Evolutionary conservation across 2,888 invertebrate species (phyloP).

Genomic region (Agrilus mali): DNA sequence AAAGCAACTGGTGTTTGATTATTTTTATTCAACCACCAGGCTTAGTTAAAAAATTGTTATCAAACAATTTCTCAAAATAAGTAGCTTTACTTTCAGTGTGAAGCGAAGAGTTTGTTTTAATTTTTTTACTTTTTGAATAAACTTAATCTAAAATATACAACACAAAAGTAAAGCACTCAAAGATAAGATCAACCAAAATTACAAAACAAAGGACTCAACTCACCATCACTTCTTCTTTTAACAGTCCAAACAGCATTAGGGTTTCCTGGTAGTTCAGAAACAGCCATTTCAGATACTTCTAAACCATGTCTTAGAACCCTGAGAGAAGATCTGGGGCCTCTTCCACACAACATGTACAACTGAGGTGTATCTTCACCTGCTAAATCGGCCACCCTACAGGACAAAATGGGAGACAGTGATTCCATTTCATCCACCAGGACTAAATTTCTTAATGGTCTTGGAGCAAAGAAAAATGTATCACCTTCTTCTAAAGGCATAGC

Average conservation of each 20-base stretch:
- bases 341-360: constrained; percentile 89
- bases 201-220: constrained; percentile 31
- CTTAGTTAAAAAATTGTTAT: constrained; percentile 34
- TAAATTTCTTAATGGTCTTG: constrained; percentile 82
- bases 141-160: neutral
- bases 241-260: constrained; percentile 99
- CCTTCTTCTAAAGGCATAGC: constrained; percentile 98
- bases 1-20: constrained; percentile 86
- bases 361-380: constrained; percentile 99
- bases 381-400: constrained; percentile 73
- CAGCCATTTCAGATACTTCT: constrained; percentile 99
- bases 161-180: neutral
- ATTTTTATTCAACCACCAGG: constrained; percentile 43
- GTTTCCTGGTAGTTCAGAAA: constrained; percentile 97
- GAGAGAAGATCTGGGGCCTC: constrained; percentile 88
- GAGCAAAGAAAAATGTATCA: constrained; percentile 98
- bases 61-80: neutral
- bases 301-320: constrained; percentile 91
- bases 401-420: constrained; percentile 83
- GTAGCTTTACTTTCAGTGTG: too few relatives aligned
- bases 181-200: neutral
- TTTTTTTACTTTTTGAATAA: neutral
- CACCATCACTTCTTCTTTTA: constrained; percentile 89
- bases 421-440: constrained; percentile 96
- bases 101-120: neutral